Evolutionary conservation across 2,888 invertebrate species (phyloP).

Genomic region (Sarcophaga rosellei): DNA sequence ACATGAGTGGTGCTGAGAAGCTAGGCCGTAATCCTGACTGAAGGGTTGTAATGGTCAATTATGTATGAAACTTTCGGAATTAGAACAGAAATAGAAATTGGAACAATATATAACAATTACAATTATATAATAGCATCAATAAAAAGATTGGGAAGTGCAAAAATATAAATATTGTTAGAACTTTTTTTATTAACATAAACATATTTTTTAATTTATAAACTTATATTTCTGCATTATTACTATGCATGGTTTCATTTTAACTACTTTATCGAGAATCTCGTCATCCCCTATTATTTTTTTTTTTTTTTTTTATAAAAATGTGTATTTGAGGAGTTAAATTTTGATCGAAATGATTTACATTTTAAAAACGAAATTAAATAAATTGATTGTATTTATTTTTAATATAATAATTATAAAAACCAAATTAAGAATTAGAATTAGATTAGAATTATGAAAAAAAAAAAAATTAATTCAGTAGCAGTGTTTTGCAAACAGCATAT

Average conservation of each 20-base stretch:
- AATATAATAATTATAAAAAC: neutral
- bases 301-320: neutral
- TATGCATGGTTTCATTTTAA: conserved; percentile 60
- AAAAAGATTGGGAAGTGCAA: neutral
- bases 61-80: too few relatives aligned
- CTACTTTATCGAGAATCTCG: neutral
- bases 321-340: too few relatives aligned
- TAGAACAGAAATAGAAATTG: too few relatives aligned
- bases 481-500: conserved; percentile 23
- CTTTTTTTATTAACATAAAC: neutral
- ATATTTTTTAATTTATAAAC: conserved; percentile 4
- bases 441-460: conserved; percentile 10
- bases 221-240: conserved; percentile 51
- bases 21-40: too few relatives aligned
- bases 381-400: neutral
- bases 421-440: conserved; percentile 31
- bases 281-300: neutral
- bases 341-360: conserved; percentile 13
- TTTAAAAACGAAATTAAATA: conserved; percentile 18
- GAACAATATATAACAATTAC: too few relatives aligned
- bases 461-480: conserved; percentile 22
- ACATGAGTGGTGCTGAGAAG: too few relatives aligned
- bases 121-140: too few relatives aligned
- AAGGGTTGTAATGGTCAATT: too few relatives aligned
- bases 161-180: neutral